Base-by-base conservation (phyloP, 2,797 vertebrate species). In the Trachops cirrhosus region DNA sequence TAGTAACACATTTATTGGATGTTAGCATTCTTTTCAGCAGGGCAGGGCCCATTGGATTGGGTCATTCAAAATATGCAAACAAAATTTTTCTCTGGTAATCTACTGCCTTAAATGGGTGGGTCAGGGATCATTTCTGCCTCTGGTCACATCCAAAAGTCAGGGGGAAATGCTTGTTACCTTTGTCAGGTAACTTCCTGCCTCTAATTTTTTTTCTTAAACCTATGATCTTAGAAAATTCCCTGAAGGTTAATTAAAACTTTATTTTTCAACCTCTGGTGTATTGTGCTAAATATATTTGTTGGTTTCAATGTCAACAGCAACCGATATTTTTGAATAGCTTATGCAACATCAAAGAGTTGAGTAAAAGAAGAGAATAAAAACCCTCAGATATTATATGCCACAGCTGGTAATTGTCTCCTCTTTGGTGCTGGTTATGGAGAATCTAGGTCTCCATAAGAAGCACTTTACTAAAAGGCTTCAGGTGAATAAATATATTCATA, bases 221-320 rank as follows among this genome's bases (percentile, higher is more conserved):
- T 88, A 52, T 89, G 92, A 97, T 97, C 93, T 95, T 97, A 96
- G 96, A 97, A 96, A 97, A 98, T 97, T 87, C 98, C 97, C 98
- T 32, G 5, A 96, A 98, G 98, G 78, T 97, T 98, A 98, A 98
- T 98, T 98, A 98, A 97, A 95, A 93, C 92, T 89, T 88, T 96
- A 96, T 82, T 93, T 64, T 95, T 91, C 93, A 88, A 80, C 75
- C 97, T 89, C 98, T 87, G 93, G 96, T 92, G 97, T 97, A 96
- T 95, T 90, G 86, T 97, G 96, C 97, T 98, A 98, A 98, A 98
- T 97, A 97, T 98, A 97, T 95, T 98, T 97, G 67, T 89, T 97
- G 82, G 94, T 97, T 97, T 96, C 92, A 87, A 96, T 98, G 97
- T 98, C 98, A 98, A 97, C 96, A 98, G 95, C 7, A 6, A 95